A percentile compares a stretch with the other conserved stretches of the same genome.
Evolutionary conservation across 2,113 vertebrate species (phyloP).

Genomic region (Myiopsitta monachus): DNA sequence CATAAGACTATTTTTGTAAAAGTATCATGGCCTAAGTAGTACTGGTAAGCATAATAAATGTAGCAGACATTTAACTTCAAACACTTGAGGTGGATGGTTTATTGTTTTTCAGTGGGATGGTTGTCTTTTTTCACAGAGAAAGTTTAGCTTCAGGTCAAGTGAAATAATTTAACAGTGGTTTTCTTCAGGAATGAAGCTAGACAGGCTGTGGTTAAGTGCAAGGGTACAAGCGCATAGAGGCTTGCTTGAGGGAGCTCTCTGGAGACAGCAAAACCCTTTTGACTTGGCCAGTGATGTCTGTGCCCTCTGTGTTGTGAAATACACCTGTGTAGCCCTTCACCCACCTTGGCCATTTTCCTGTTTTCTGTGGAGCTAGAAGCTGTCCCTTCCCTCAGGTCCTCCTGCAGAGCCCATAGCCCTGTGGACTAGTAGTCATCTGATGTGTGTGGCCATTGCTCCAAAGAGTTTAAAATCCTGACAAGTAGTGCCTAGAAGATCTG

Average conservation of each 20-base stretch:
- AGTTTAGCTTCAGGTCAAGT: not conserved
- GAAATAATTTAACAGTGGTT: not conserved
- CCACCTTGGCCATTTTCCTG: fast-evolving
- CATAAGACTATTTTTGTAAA: not conserved
- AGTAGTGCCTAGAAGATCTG: not conserved
- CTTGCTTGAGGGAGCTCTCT: not conserved
- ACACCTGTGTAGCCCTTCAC: not conserved
- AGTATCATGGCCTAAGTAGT: not conserved
- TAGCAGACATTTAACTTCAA: not conserved
- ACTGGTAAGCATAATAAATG: not conserved
- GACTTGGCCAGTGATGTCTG: fast-evolving
- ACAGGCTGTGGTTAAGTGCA: not conserved
- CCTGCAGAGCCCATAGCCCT: not conserved
- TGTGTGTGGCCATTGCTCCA: not conserved
- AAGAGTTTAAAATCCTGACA: not conserved
- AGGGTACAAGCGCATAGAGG: not conserved
- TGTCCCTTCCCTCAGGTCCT: not conserved
- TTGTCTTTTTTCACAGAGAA: not conserved
- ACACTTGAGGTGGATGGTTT: not conserved
- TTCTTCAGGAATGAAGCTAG: not conserved
- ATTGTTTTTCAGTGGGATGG: not conserved
- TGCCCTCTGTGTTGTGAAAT: not conserved
- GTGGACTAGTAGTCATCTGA: not conserved
- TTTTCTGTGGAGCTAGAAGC: not conserved
- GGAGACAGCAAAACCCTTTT: not conserved